phyloP scores from a whole-genome alignment of 2,797 vertebrate species.

The Betta splendens region DNA sequence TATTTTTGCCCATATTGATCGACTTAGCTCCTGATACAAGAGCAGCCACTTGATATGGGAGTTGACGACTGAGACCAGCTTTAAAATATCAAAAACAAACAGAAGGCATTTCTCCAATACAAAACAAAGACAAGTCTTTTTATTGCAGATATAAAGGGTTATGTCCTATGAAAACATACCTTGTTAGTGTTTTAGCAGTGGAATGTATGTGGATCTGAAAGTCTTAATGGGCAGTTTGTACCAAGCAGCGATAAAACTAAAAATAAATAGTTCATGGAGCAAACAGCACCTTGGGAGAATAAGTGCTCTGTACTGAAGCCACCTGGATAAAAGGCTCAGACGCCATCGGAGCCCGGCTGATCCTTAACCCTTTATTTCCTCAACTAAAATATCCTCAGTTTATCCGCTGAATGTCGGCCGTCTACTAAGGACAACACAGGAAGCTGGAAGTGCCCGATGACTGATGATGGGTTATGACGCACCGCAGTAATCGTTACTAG shows the following conservation, averaged over 20 bases:
- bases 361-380: slow-evolving; percentile 55
- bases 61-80: slow-evolving; percentile 4
- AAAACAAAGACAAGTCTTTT: slow-evolving; percentile 11
- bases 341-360: slow-evolving; percentile 37
- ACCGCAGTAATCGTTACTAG: slow-evolving; percentile 15
- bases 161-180: not conserved
- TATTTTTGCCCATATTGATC: slow-evolving; percentile 48
- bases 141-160: not conserved
- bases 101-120: slow-evolving; percentile 6
- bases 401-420: slow-evolving; percentile 1
- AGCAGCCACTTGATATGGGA: slow-evolving; percentile 18
- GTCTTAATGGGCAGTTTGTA: slow-evolving; percentile 53
- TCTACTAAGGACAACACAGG: slow-evolving; percentile 6
- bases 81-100: slow-evolving; percentile 7
- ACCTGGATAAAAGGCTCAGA: slow-evolving; percentile 55
- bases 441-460: slow-evolving; percentile 17
- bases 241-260: slow-evolving; percentile 64
- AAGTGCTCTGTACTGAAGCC: slow-evolving; percentile 60
- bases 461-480: slow-evolving; percentile 9
- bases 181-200: slow-evolving; percentile 13
- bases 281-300: slow-evolving; percentile 67
- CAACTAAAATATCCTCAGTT: slow-evolving; percentile 18
- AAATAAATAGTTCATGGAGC: slow-evolving; percentile 74
- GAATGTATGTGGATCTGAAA: slow-evolving; percentile 28
- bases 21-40: slow-evolving; percentile 18